phyloP scores from a whole-genome alignment of 2,888 invertebrate genomes.

The Nudaria mundana region DNA sequence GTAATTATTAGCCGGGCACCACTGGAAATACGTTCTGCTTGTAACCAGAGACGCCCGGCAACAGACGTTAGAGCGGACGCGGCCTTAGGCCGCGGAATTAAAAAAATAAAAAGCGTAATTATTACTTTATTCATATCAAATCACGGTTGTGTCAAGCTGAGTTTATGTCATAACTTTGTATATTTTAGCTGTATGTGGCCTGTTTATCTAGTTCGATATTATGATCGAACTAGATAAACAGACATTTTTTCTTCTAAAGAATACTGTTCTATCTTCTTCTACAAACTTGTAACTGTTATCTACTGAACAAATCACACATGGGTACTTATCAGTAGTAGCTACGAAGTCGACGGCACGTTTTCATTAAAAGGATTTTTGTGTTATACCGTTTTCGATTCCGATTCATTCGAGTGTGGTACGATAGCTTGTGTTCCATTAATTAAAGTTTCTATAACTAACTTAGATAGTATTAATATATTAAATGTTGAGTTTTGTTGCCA shows the following conservation, averaged over 20 bases:
- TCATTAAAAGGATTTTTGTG: constrained; percentile 39
- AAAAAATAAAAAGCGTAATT: too few relatives aligned
- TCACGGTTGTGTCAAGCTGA: neutral
- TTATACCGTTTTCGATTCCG: constrained; percentile 27
- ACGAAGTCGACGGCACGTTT: constrained; percentile 38
- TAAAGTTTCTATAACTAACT: constrained; percentile 8
- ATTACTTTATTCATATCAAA: neutral
- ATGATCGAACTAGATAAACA: too few relatives aligned
- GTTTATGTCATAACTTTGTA: neutral
- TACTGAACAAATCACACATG: neutral
- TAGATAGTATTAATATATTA: neutral
- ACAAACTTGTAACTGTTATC: too few relatives aligned
- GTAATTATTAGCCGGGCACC: too few relatives aligned
- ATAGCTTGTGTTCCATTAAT: constrained; percentile 11
- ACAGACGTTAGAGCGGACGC: too few relatives aligned
- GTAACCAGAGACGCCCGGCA: too few relatives aligned
- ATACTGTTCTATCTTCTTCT: too few relatives aligned
- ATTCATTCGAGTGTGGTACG: constrained; percentile 11
- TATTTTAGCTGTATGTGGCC: neutral
- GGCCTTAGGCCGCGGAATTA: too few relatives aligned
- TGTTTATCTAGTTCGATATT: too few relatives aligned
- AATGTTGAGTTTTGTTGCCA: neutral
- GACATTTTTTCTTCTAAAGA: too few relatives aligned
- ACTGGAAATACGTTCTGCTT: too few relatives aligned
- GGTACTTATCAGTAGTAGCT: constrained; percentile 19